phyloP scores from a whole-genome alignment of 92 coral and sea anemone species.

The Zoanthus sansibaricus region DNA sequence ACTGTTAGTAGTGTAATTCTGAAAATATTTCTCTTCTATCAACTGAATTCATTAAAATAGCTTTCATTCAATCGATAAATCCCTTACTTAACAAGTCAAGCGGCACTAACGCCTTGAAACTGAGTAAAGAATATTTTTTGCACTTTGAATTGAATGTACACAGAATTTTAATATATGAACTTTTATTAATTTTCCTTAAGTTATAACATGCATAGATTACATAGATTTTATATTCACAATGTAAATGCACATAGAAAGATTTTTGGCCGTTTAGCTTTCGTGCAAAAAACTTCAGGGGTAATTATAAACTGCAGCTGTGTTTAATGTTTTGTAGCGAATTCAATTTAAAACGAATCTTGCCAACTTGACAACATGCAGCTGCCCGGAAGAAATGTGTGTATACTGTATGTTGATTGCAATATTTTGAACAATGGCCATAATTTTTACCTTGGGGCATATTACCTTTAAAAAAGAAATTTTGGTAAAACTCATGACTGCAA shows the following conservation, averaged over 20 bases:
- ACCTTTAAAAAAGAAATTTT: neutral
- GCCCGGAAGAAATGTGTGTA: neutral
- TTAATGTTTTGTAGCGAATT: neutral
- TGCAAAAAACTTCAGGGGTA: neutral
- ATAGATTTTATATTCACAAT: neutral
- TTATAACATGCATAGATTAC: neutral
- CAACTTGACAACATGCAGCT: neutral
- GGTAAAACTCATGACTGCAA: neutral
- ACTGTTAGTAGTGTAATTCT: too few species aligned
- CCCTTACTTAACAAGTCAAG: too few species aligned
- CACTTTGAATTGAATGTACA: neutral
- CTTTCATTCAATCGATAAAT: too few species aligned
- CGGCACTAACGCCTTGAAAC: too few species aligned
- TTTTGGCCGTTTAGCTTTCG: neutral
- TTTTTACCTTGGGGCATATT: neutral
- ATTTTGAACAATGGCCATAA: neutral
- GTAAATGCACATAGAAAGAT: neutral
- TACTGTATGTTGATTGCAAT: neutral
- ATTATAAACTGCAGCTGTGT: neutral
- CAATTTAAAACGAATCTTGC: neutral
- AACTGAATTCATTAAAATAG: too few species aligned
- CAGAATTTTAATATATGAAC: neutral
- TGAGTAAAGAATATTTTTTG: too few species aligned
- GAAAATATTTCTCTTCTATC: too few species aligned
- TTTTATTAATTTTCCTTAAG: neutral